These are phyloP conservation scores for Gorsachius goisagi DNA, from an alignment of 2,113 vertebrate species.

Conservation along the genomic window DNA sequence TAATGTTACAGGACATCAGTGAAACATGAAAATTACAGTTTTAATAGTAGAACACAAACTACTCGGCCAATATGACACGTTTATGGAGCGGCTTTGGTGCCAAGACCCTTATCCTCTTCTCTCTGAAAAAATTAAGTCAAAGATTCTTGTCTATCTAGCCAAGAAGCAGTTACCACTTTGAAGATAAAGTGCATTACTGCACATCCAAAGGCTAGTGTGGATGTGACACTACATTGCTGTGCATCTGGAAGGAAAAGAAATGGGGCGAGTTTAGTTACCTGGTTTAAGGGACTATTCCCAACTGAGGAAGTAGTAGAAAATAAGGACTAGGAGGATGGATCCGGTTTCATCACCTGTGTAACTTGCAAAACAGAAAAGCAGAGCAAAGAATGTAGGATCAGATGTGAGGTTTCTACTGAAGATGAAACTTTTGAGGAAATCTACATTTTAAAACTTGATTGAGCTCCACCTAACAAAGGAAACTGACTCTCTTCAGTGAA, in stretches of 20 bases:
- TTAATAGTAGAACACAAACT: background rate
- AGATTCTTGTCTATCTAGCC: background rate
- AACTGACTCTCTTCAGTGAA: background rate
- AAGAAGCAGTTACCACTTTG: background rate
- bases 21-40: background rate
- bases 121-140: background rate
- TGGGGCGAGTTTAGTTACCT: background rate
- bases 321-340: background rate
- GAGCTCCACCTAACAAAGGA: background rate
- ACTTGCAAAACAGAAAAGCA: background rate
- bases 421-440: background rate
- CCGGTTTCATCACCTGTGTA: background rate
- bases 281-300: background rate
- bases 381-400: background rate
- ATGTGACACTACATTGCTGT: background rate
- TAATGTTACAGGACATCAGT: background rate
- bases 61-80: background rate
- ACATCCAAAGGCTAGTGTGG: background rate
- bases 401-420: background rate
- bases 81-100: background rate
- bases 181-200: background rate
- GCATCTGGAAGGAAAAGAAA: background rate
- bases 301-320: background rate
- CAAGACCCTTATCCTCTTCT: background rate
- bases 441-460: background rate